Conservation (phyloP, 2,797 vertebrate genomes). For the Brachymystax lenok region DNA sequence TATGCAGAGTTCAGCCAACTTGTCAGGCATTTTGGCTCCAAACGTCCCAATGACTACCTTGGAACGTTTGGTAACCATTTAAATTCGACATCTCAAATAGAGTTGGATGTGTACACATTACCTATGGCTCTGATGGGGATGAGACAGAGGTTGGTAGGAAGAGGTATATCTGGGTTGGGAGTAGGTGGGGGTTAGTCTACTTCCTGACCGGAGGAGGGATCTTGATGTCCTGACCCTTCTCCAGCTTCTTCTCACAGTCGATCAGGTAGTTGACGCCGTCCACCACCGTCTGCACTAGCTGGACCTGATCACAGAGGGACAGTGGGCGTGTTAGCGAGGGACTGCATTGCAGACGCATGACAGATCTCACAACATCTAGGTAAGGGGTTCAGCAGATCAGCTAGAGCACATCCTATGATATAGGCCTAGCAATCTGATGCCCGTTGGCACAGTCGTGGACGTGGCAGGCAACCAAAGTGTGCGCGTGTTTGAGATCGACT, state of each 20-base stretch:
- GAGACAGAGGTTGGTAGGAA: not conserved
- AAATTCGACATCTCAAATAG: not conserved
- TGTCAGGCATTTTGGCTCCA: not conserved
- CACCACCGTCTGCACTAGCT: constrained; percentile 92
- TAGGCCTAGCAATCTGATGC: too few species aligned
- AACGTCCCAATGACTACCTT: not conserved
- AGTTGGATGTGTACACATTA: not conserved
- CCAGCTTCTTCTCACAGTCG: constrained; percentile 94
- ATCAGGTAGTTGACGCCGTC: constrained; percentile 96
- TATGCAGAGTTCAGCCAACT: constrained; percentile 31
- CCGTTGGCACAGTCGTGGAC: too few species aligned
- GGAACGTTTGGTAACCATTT: not conserved
- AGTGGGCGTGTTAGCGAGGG: not conserved
- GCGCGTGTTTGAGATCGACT: too few species aligned
- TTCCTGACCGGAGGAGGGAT: constrained; percentile 83
- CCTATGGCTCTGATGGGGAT: constrained; percentile 1
- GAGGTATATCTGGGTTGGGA: constrained; percentile 35
- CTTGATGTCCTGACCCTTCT: constrained; percentile 94
- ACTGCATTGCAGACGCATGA: not conserved
- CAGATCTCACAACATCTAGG: not conserved
- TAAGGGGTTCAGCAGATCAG: not conserved
- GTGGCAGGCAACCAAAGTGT: too few species aligned
- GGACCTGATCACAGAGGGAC: constrained; percentile 77
- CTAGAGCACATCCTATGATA: too few species aligned
- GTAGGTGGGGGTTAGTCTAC: constrained; percentile 53